Evolutionary conservation across 2,888 invertebrate species (phyloP).

Genomic region (Pandemis heparana): DNA sequence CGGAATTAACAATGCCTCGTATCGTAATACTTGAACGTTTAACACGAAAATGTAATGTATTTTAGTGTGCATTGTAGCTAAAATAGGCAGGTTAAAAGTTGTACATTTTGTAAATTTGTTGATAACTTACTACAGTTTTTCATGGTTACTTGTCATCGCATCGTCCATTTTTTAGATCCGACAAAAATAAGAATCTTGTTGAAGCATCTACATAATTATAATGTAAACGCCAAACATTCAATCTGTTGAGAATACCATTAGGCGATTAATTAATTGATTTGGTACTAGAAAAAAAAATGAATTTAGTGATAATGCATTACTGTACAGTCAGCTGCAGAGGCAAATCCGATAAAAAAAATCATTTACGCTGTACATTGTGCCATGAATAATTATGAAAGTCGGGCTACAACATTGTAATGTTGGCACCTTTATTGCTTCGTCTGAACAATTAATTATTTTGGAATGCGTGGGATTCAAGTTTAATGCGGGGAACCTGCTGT

Average conservation of each 20-base stretch:
- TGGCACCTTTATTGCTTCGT: not conserved
- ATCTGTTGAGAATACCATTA: too few relatives aligned
- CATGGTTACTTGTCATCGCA: not conserved
- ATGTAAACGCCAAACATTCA: too few relatives aligned
- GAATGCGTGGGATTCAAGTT: not conserved
- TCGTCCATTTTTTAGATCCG: too few relatives aligned
- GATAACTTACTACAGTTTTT: too few relatives aligned
- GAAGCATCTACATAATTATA: too few relatives aligned
- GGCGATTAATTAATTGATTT: too few relatives aligned
- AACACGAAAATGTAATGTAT: not conserved
- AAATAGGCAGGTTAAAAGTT: not conserved
- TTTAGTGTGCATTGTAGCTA: not conserved
- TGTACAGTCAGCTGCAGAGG: too few relatives aligned
- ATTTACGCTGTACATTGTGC: not conserved
- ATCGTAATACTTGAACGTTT: not conserved
- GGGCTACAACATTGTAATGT: not conserved
- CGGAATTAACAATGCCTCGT: constrained; percentile 1
- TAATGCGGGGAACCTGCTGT: not conserved
- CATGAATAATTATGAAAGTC: not conserved
- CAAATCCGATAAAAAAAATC: not conserved
- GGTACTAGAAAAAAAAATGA: too few relatives aligned
- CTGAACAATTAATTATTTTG: not conserved
- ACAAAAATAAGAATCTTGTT: too few relatives aligned
- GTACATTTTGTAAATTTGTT: too few relatives aligned
- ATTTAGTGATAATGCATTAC: too few relatives aligned